These are phyloP conservation scores for Oncopeltus fasciatus DNA, from an alignment of 1,140 invertebrate genomes.

Conservation along the genomic window DNA sequence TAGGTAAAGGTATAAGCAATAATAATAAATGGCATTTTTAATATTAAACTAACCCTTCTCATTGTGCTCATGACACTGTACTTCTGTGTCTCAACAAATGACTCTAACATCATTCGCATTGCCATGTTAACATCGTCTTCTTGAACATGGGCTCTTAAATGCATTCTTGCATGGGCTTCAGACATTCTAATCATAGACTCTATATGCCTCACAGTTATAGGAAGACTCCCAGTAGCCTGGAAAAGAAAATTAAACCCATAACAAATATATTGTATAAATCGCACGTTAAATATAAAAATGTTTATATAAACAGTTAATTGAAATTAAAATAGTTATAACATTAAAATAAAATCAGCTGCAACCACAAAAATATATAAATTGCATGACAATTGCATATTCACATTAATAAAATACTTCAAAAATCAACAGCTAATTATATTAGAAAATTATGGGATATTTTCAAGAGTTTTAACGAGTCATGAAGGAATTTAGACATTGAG, in stretches of 20 bases:
- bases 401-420: too few species aligned
- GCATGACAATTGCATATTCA: too few species aligned
- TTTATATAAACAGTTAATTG: too few species aligned
- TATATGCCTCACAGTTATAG: slow-evolving; percentile 96
- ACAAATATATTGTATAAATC: too few species aligned
- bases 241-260: slow-evolving; percentile 20
- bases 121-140: slow-evolving; percentile 96
- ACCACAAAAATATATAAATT: too few species aligned
- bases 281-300: too few species aligned
- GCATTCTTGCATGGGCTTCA: slow-evolving; percentile 92
- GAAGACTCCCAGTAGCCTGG: slow-evolving; percentile 83
- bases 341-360: too few species aligned
- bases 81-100: slow-evolving; percentile 97
- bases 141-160: slow-evolving; percentile 80
- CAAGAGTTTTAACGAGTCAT: too few species aligned
- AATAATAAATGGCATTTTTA: not conserved
- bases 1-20: not conserved
- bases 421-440: too few species aligned
- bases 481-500: too few species aligned
- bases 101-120: slow-evolving; percentile 91
- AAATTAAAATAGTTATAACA: too few species aligned
- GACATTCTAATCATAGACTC: slow-evolving; percentile 96
- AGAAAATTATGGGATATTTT: too few species aligned
- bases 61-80: slow-evolving; percentile 94
- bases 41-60: slow-evolving; percentile 49